Evolutionary conservation across 2,888 invertebrate genomes (phyloP).

Genomic region (Drosophila planitibia): DNA sequence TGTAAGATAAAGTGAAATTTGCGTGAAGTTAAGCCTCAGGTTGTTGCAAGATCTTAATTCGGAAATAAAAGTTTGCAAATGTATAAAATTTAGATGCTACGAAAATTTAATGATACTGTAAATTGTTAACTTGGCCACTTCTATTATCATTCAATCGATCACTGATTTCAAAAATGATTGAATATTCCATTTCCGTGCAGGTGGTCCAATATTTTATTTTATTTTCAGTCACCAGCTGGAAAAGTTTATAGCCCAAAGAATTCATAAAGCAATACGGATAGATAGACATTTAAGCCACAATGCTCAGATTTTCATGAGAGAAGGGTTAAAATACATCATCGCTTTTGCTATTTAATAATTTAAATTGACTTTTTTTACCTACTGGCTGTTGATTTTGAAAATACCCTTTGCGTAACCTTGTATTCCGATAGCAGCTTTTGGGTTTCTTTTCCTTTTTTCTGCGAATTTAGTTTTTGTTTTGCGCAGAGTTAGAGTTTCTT

Average conservation of each 20-base stretch:
- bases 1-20: no score
- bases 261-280: no score
- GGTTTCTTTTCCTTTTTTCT: slow-evolving; percentile 56
- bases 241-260: slow-evolving; percentile 34
- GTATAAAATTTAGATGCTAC: neutral
- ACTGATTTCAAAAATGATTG: slow-evolving; percentile 55
- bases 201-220: slow-evolving; percentile 36
- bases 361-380: slow-evolving; percentile 72
- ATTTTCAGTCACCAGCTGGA: slow-evolving; percentile 27
- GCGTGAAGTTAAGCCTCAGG: no score
- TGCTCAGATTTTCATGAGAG: slow-evolving; percentile 35
- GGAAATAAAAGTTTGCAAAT: neutral
- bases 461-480: slow-evolving; percentile 62
- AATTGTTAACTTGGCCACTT: no score
- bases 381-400: slow-evolving; percentile 76
- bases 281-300: no score
- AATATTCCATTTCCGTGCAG: slow-evolving; percentile 58
- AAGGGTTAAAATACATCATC: slow-evolving; percentile 49
- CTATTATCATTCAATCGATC: neutral
- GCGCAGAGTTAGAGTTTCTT: slow-evolving; percentile 73
- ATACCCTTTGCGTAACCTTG: slow-evolving; percentile 66
- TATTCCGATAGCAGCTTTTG: slow-evolving; percentile 74
- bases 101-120: slow-evolving; percentile 26
- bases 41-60: no score
- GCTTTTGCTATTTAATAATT: slow-evolving; percentile 76